Percentiles rank a stretch among this genome's conserved stretches.
Conservation (phyloP, 2,113 vertebrate genomes). For the Ptilonorhynchus violaceus region DNA sequence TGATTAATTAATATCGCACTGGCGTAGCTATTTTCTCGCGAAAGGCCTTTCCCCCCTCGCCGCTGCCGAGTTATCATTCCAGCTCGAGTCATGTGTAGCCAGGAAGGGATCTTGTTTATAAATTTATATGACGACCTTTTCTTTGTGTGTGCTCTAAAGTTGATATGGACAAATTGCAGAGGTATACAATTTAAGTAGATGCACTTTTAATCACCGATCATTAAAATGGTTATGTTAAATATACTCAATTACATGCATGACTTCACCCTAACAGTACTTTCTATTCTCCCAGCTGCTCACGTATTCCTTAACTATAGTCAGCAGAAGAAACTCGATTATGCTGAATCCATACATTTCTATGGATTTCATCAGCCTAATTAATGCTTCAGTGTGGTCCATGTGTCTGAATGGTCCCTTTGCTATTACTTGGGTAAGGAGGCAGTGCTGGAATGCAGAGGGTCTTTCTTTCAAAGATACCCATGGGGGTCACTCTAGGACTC, state of each 20-base stretch:
- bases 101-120: constrained; percentile 71
- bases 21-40: constrained; percentile 15
- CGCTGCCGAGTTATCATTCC: constrained; percentile 28
- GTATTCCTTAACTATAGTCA: constrained; percentile 77
- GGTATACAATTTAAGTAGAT: constrained; percentile 81
- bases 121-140: constrained; percentile 73
- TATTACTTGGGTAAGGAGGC: constrained; percentile 77
- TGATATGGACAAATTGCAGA: constrained; percentile 78
- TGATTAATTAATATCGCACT: constrained; percentile 59
- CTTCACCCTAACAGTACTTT: constrained; percentile 77
- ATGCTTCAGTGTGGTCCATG: constrained; percentile 82
- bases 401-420: constrained; percentile 75
- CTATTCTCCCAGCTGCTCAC: constrained; percentile 80
- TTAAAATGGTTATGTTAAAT: constrained; percentile 85
- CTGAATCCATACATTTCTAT: constrained; percentile 82
- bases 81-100: constrained; percentile 33
- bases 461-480: constrained; percentile 78
- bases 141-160: constrained; percentile 71
- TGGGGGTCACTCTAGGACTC: constrained; percentile 71
- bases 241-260: constrained; percentile 84
- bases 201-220: constrained; percentile 82
- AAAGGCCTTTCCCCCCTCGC: not conserved
- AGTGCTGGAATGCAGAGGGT: constrained; percentile 85
- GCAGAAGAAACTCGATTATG: constrained; percentile 81
- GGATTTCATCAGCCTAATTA: constrained; percentile 87